Conservation (phyloP, 2,113 vertebrate species). For the Jacana jacana region DNA sequence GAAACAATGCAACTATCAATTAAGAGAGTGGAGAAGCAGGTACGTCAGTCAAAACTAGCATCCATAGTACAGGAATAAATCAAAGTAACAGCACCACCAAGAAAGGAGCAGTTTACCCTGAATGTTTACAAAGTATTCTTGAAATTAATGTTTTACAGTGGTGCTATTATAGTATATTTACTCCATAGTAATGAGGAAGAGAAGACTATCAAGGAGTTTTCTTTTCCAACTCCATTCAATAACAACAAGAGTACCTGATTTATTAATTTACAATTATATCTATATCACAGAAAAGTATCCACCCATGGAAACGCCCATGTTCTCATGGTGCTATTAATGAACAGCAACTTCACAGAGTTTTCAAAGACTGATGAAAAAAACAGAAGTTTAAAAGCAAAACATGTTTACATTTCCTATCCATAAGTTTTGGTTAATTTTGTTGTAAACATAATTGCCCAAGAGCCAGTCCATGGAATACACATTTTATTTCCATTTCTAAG, state of each 20-base stretch:
- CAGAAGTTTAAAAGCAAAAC: not conserved
- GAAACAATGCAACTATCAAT: not conserved
- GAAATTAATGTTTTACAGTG: not conserved
- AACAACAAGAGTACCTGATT: not conserved
- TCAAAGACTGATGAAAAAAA: not conserved
- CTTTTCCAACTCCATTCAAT: not conserved
- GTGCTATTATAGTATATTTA: not conserved
- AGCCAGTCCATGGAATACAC: accelerated
- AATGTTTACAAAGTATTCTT: not conserved
- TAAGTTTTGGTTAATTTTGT: not conserved
- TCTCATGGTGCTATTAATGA: not conserved
- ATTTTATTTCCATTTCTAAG: not conserved
- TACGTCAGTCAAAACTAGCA: not conserved
- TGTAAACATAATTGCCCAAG: not conserved
- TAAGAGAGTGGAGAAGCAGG: not conserved
- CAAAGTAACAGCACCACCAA: not conserved
- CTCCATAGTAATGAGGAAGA: not conserved
- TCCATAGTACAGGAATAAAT: not conserved
- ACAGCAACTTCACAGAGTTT: not conserved
- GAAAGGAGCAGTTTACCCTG: not conserved
- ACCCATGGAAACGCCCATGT: not conserved
- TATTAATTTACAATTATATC: not conserved
- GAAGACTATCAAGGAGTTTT: not conserved
- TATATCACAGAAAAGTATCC: not conserved
- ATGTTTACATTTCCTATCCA: not conserved